Conservation (phyloP, 2,797 vertebrate genomes). For the Euphonia xanthogaster region DNA sequence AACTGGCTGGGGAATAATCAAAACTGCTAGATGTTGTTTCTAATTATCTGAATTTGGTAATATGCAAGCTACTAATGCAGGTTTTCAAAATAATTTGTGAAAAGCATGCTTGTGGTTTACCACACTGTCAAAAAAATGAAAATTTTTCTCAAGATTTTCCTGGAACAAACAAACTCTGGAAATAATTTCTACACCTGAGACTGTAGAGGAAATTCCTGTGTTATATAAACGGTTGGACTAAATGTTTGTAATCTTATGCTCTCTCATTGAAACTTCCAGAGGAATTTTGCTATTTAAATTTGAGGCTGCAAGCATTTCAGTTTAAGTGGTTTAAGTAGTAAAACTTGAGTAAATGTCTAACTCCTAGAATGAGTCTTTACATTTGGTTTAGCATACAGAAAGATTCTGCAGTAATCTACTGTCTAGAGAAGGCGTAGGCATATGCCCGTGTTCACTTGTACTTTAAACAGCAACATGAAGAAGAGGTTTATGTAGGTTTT, state of each 20-base stretch:
- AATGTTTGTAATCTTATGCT: neutral
- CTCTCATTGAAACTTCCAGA: neutral
- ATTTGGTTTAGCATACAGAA: neutral
- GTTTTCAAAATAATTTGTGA: conserved; percentile 26
- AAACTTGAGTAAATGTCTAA: neutral
- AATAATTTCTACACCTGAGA: neutral
- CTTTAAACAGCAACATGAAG: neutral
- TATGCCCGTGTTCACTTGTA: accelerated
- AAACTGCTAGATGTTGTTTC: neutral
- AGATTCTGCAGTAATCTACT: neutral
- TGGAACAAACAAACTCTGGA: neutral
- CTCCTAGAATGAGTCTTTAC: neutral
- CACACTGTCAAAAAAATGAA: neutral
- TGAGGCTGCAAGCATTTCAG: neutral
- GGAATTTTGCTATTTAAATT: neutral
- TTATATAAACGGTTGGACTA: neutral
- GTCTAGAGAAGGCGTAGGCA: neutral
- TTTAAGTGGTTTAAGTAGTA: neutral
- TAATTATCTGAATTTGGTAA: neutral
- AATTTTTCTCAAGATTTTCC: neutral
- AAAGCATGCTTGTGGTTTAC: neutral
- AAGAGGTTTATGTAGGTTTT: neutral
- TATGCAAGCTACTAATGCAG: neutral
- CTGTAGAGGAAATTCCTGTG: neutral
- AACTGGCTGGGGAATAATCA: neutral